Evolutionary conservation across 2,888 invertebrate species (phyloP).

Genomic region (Neoascia interrupta): DNA sequence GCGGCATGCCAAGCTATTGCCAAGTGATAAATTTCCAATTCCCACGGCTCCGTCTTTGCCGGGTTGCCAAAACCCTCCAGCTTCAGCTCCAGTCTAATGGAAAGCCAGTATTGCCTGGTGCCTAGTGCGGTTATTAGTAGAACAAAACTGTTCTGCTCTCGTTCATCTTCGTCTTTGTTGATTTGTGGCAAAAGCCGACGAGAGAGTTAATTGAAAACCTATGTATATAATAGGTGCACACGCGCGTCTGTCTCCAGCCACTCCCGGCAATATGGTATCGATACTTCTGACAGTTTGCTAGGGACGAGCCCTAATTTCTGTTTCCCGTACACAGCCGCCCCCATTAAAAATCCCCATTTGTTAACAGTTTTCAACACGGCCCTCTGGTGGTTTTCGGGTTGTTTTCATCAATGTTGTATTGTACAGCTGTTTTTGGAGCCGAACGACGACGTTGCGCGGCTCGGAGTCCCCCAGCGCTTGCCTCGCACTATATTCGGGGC

Average conservation of each 20-base stretch:
- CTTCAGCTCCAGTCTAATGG: background rate
- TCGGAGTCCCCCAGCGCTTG: background rate
- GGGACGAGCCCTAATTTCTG: conserved; percentile 33
- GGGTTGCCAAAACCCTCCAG: background rate
- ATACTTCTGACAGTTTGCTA: conserved; percentile 20
- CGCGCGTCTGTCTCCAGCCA: background rate
- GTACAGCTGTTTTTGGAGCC: too few species aligned
- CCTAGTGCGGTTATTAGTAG: background rate
- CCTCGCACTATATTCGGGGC: background rate
- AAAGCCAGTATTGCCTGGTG: background rate
- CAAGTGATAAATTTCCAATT: conserved; percentile 57
- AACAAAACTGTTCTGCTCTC: background rate
- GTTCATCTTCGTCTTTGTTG: conserved; percentile 46
- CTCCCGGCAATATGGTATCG: background rate
- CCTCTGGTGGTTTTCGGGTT: conserved; percentile 35
- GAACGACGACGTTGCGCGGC: background rate
- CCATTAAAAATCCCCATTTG: conserved; percentile 40
- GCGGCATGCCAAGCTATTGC: conserved; percentile 22
- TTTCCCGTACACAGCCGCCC: conserved; percentile 15
- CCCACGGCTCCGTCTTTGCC: conserved; percentile 28
- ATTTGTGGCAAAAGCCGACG: conserved; percentile 25
- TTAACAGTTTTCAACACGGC: conserved; percentile 28
- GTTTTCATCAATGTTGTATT: too few species aligned
- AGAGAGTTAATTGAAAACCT: conserved; percentile 63
- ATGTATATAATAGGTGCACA: conserved; percentile 9